A percentile compares a stretch with the other conserved stretches of the same genome.
phyloP scores from a whole-genome alignment of 2,888 invertebrate species.

The Pandemis cinnamomeana region DNA sequence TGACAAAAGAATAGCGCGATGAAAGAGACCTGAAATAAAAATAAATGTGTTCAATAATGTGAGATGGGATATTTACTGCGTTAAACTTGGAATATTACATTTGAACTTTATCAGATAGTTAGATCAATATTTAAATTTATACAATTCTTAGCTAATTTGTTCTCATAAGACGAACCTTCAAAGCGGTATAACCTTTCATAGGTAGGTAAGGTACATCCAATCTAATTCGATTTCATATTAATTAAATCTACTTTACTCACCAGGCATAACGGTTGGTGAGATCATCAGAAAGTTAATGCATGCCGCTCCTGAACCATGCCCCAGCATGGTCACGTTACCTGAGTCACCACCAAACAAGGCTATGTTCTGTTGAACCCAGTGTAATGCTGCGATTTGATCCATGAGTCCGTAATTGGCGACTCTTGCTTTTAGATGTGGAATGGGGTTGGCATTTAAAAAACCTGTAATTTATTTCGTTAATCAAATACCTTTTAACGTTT shows the following conservation, averaged over 20 bases:
- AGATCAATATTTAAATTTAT: not conserved
- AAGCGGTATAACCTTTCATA: not conserved
- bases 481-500: not conserved
- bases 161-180: not conserved
- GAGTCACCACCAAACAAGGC: slow-evolving; percentile 97
- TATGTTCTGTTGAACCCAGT: slow-evolving; percentile 98
- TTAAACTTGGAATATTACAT: too few relatives aligned
- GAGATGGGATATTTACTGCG: too few relatives aligned
- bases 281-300: slow-evolving; percentile 99
- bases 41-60: not conserved
- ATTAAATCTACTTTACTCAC: slow-evolving; percentile 59
- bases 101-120: not conserved
- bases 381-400: slow-evolving; percentile 98
- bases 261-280: slow-evolving; percentile 94
- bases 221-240: not conserved
- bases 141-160: not conserved
- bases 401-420: slow-evolving; percentile 98
- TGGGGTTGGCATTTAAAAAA: slow-evolving; percentile 95
- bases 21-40: slow-evolving; percentile 89
- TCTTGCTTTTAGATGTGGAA: slow-evolving; percentile 92
- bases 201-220: not conserved
- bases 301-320: slow-evolving; percentile 98
- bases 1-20: slow-evolving; percentile 93
- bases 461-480: slow-evolving; percentile 78
- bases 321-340: slow-evolving; percentile 96